Percentiles rank a stretch among this genome's conserved stretches.
Conservation (phyloP, 1,140 invertebrate species). For the Leptinotarsa texana region DNA sequence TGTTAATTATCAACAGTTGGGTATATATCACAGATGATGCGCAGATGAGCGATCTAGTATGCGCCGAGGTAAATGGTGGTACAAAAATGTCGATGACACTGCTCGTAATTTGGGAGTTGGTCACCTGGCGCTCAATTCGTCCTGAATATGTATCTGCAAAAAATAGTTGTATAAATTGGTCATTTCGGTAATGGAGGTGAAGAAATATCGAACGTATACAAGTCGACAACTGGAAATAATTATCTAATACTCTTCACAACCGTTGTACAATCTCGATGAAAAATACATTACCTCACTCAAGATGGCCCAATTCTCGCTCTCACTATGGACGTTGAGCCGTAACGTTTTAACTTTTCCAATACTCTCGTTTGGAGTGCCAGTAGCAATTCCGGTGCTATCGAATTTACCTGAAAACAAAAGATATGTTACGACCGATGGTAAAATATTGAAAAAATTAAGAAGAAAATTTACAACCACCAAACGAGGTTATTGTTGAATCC, state of each 20-base stretch:
- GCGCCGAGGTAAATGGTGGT: slow-evolving; percentile 43
- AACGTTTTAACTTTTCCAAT: slow-evolving; percentile 73
- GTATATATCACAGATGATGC: slow-evolving; percentile 38
- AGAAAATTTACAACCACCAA: too few relatives aligned
- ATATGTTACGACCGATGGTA: too few relatives aligned
- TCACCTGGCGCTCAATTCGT: slow-evolving; percentile 50
- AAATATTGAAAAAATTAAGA: too few relatives aligned
- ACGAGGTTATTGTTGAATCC: too few relatives aligned
- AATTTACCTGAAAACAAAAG: slow-evolving; percentile 64
- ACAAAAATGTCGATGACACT: slow-evolving; percentile 34
- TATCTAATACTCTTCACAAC: neutral
- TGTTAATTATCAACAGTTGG: neutral
- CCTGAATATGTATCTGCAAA: slow-evolving; percentile 52
- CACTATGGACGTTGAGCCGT: slow-evolving; percentile 75
- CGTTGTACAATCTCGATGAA: slow-evolving; percentile 30
- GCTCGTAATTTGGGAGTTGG: slow-evolving; percentile 42
- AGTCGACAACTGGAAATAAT: neutral
- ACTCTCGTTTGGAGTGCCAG: slow-evolving; percentile 68
- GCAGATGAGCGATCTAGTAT: slow-evolving; percentile 47
- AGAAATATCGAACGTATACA: neutral
- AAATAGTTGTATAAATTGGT: slow-evolving; percentile 2
- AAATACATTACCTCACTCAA: slow-evolving; percentile 76
- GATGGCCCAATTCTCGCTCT: slow-evolving; percentile 89
- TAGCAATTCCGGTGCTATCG: slow-evolving; percentile 77
- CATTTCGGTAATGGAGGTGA: too few relatives aligned